A percentile compares a stretch with the other conserved stretches of the same genome.
These are phyloP conservation scores for Phasia obesa DNA, from an alignment of 2,888 invertebrate species.

Conservation along the genomic window DNA sequence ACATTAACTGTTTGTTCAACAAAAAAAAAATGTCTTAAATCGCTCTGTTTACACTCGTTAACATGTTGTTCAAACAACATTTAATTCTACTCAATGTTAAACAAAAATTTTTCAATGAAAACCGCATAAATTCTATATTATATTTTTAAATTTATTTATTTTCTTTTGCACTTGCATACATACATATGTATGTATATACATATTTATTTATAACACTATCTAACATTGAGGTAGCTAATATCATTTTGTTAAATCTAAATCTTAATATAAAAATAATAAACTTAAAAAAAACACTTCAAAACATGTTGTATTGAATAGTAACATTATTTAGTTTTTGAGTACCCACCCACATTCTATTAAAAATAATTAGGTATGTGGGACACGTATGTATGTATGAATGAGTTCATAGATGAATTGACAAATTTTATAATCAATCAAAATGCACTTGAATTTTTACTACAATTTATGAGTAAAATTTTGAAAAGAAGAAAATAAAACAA, in stretches of 20 bases:
- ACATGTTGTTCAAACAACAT: not conserved
- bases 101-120: conserved; percentile 53
- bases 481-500: not conserved
- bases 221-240: conserved; percentile 19
- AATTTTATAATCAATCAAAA: conserved; percentile 10
- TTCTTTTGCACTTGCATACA: not conserved
- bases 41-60: not conserved
- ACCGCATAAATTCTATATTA: conserved; percentile 46
- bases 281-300: too few species aligned
- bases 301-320: not conserved
- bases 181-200: too few species aligned
- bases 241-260: not conserved
- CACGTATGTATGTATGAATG: too few species aligned
- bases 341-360: conserved; percentile 27
- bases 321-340: not conserved
- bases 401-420: not conserved
- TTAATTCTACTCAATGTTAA: conserved; percentile 35
- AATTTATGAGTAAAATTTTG: conserved; percentile 1
- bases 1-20: too few species aligned
- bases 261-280: too few species aligned
- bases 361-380: not conserved
- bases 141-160: too few species aligned
- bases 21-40: not conserved
- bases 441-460: conserved; percentile 31
- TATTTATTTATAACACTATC: not conserved